Percentiles rank a stretch among this genome's conserved stretches.
These are phyloP conservation scores for Pluvialis apricaria DNA, from an alignment of 2,113 vertebrate species.

Conservation along the genomic window DNA sequence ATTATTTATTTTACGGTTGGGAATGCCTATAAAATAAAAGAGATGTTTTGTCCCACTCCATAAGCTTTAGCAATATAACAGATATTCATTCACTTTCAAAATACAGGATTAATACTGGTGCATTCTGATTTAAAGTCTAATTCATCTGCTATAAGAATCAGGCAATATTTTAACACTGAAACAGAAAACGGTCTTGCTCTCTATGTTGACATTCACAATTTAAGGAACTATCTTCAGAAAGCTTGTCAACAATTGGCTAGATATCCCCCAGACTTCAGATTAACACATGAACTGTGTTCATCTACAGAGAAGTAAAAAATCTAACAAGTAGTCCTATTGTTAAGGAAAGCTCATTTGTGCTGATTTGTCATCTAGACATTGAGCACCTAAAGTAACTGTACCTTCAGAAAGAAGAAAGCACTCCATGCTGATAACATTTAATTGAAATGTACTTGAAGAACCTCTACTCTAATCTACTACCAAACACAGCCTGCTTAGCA, in stretches of 20 bases:
- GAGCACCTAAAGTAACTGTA: not conserved
- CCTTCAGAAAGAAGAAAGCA: not conserved
- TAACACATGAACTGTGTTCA: not conserved
- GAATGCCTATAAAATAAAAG: constrained; percentile 76
- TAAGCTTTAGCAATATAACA: not conserved
- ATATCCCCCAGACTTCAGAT: not conserved
- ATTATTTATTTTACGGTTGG: constrained; percentile 79
- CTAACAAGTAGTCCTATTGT: not conserved
- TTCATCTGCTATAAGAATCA: not conserved
- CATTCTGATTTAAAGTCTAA: not conserved
- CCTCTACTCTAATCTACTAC: not conserved
- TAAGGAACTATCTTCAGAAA: not conserved
- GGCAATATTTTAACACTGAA: not conserved
- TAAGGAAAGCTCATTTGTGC: not conserved
- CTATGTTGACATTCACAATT: not conserved
- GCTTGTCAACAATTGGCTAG: not conserved
- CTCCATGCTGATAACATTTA: not conserved
- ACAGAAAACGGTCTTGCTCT: not conserved
- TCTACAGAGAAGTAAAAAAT: not conserved
- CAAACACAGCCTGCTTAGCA: not conserved
- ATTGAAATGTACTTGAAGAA: not conserved
- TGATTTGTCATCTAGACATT: not conserved
- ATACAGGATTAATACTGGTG: not conserved
- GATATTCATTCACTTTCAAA: not conserved
- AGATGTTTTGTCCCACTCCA: not conserved